Percentiles rank a stretch among this genome's conserved stretches.
These are phyloP conservation scores for Drosophila grimshawi DNA, from an alignment of 1,140 invertebrate species.

Conservation along the genomic window DNA sequence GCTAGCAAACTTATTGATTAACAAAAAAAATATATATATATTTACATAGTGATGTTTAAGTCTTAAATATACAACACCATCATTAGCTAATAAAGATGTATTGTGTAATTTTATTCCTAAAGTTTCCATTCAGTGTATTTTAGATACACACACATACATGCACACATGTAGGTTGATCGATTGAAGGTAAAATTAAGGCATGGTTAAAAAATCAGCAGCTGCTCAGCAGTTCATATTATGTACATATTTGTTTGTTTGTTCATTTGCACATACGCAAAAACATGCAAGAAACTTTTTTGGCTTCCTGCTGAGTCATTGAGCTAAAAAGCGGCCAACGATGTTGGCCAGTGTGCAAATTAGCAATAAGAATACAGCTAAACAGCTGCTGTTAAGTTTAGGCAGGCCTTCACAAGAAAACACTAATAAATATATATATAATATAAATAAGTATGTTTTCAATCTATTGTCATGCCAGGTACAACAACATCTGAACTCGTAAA, in stretches of 20 bases:
- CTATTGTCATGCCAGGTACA: constrained; percentile 45
- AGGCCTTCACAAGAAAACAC: background rate
- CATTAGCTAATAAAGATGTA: constrained; percentile 51
- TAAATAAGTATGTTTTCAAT: background rate
- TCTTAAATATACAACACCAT: constrained; percentile 7
- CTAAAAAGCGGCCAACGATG: background rate
- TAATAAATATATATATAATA: background rate
- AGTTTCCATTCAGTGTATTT: constrained; percentile 73
- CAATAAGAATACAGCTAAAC: constrained; percentile 2
- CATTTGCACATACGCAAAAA: background rate
- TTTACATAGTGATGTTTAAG: constrained; percentile 17
- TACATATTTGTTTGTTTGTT: constrained; percentile 17
- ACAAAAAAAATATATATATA: constrained; percentile 19
- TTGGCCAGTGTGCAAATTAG: background rate
- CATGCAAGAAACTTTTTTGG: background rate
- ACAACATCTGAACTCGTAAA: constrained; percentile 27
- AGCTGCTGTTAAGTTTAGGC: background rate
- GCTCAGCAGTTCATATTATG: background rate
- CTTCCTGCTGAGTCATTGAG: background rate
- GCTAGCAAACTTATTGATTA: constrained; percentile 24
- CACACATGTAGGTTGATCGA: constrained; percentile 26
- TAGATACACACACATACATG: constrained; percentile 44
- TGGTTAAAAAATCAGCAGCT: background rate
- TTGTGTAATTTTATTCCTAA: constrained; percentile 49
- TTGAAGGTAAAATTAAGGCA: constrained; percentile 13